Percentiles rank a stretch among this genome's conserved stretches.
Conservation (phyloP, 2,888 invertebrate genomes). For the Megaustenia siamemsis region DNA sequence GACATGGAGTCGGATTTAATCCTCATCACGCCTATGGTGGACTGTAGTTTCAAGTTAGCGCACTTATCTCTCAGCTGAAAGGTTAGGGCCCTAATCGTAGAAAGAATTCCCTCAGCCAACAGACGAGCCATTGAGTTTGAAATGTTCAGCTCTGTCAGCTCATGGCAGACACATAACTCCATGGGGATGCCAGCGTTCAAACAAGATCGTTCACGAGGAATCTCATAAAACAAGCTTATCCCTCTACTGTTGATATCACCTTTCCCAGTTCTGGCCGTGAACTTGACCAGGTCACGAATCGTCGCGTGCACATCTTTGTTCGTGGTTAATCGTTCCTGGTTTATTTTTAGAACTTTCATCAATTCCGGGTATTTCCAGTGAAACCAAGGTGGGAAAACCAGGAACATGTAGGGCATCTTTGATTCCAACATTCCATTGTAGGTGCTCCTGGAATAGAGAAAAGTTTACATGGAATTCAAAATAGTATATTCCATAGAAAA, state of each 20-base stretch:
- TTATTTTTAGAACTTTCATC: constrained; percentile 83
- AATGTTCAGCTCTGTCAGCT: too few species aligned
- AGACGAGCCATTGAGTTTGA: too few species aligned
- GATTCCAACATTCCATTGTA: constrained; percentile 90
- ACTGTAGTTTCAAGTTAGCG: too few species aligned
- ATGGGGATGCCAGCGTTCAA: constrained; percentile 93
- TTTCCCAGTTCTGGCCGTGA: constrained; percentile 70
- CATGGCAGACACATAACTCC: constrained; percentile 94
- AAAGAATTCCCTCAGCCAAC: too few species aligned
- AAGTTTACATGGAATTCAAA: too few species aligned
- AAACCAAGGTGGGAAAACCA: constrained; percentile 83
- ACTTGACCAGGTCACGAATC: constrained; percentile 85
- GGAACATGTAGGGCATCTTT: constrained; percentile 90
- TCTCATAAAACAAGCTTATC: constrained; percentile 73
- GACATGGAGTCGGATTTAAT: too few species aligned
- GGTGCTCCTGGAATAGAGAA: not conserved
- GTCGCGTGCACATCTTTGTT: constrained; percentile 95
- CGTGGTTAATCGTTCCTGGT: constrained; percentile 87
- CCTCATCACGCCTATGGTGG: too few species aligned
- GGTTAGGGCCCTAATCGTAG: too few species aligned
- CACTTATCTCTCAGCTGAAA: too few species aligned
- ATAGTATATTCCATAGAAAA: too few species aligned
- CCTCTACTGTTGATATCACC: constrained; percentile 62
- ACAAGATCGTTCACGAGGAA: constrained; percentile 88
- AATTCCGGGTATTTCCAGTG: constrained; percentile 82